Evolutionary conservation across 2,888 invertebrate genomes (phyloP).

Genomic region (Eupeodes luniger): DNA sequence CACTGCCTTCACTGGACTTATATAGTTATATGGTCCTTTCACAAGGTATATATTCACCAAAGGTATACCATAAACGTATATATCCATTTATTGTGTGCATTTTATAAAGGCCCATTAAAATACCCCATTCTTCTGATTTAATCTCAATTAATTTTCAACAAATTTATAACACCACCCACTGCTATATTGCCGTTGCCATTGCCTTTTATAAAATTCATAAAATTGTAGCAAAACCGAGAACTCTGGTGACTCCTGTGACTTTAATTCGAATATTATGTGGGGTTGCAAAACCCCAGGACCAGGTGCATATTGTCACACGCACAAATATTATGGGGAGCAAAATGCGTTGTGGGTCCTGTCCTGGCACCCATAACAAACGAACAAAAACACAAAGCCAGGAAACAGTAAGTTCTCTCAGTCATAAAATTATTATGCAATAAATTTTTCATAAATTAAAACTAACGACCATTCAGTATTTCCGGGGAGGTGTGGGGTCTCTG

Average conservation of each 20-base stretch:
- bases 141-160: constrained; percentile 74
- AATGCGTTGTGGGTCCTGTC: too few species aligned
- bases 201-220: neutral
- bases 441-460: constrained; percentile 76
- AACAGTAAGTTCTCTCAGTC: constrained; percentile 68
- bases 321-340: neutral
- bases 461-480: constrained; percentile 74
- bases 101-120: constrained; percentile 63
- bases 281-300: constrained; percentile 59
- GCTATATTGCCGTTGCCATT: neutral
- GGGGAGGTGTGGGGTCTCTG: constrained; percentile 3
- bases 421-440: constrained; percentile 76
- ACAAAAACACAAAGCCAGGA: constrained; percentile 37
- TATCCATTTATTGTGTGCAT: neutral
- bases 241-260: neutral
- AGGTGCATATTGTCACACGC: constrained; percentile 67
- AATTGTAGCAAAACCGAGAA: too few species aligned
- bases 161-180: constrained; percentile 64
- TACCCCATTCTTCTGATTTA: constrained; percentile 49
- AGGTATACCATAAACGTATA: neutral
- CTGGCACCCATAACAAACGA: constrained; percentile 9
- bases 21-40: neutral
- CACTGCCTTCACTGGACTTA: constrained; percentile 24
- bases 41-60: neutral
- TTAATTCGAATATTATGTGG: neutral